Evolutionary conservation across 2,113 vertebrate species (phyloP), one percentile per base, ranked within the genome.

Genomic region (Pelobates fuscus): DNA sequence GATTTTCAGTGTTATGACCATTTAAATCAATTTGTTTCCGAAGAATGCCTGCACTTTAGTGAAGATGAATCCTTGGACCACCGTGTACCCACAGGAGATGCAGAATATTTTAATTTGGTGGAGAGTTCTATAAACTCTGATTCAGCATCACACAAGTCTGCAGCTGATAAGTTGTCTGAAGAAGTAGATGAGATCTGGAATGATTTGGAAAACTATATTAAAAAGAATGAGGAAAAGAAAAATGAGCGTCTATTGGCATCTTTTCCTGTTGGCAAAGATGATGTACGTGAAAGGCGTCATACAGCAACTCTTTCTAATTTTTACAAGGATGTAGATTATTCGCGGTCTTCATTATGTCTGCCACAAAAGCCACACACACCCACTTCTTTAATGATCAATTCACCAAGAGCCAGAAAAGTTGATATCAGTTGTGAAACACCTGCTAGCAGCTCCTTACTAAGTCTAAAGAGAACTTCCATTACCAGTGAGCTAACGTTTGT

Each of bases 151-250:
- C 91, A 89, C 37, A 91, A 89, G 14, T 87, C 93, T 43, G 83
- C 87, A 11, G 89, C 94, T 2, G 94, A 95, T 64, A 93, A 92
- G 69, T 90, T 95, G 82, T 96, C 96, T 0, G 95, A 97, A 81
- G 91, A 94, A 78, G 96, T 96, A 0, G 95, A 98, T 2, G 95
- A 98, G 83, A 98, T 99, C 84, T 99, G 97, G 96, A 96, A 95
- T 1, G 97, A 99, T 77, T 83, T 99, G 69, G 97, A 99, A 85
- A 98, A 98, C 81, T 99, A 99, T 85, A 99, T 99, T 82, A 96
- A 94, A 84, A 94, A 89, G 81, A 99, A 98, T 5, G 95, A 99
- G 79, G 91, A 91, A 77, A 98, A 95, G 84, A 94, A 95, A 60
- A 90, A 92, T 14, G 96, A 99, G 49, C 85, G 91, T 5, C 92